A percentile compares a stretch with the other conserved stretches of the same genome.
phyloP scores from a whole-genome alignment of 1,140 invertebrate species.

The Dolichoris vasculosae region DNA sequence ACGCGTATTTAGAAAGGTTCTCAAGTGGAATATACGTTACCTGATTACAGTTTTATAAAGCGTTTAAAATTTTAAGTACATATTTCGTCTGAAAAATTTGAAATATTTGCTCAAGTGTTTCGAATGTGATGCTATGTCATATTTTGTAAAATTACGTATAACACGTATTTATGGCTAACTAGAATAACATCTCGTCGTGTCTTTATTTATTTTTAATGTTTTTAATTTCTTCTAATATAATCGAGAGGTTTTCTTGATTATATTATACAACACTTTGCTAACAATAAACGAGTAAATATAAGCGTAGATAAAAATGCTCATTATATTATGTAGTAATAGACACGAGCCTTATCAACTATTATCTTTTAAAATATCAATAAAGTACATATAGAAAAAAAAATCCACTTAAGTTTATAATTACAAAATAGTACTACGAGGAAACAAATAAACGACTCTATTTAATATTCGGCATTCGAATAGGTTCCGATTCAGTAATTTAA shows the following conservation, averaged over 20 bases:
- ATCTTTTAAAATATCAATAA: constrained; percentile 4
- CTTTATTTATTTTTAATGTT: not conserved
- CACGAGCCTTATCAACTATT: not conserved
- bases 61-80: not conserved
- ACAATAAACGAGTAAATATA: constrained; percentile 12
- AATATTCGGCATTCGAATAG: not conserved
- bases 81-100: not conserved
- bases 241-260: not conserved
- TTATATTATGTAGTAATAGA: constrained; percentile 4
- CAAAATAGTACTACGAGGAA: not conserved
- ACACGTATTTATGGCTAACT: not conserved
- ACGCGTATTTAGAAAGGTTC: not conserved
- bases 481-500: not conserved
- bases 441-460: not conserved
- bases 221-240: not conserved
- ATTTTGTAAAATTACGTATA: not conserved
- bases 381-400: not conserved
- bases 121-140: not conserved
- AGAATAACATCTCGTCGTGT: not conserved
- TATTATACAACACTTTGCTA: not conserved
- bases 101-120: constrained; percentile 21
- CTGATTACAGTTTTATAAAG: not conserved
- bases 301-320: constrained; percentile 2
- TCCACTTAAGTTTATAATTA: not conserved
- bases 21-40: not conserved